Base-by-base conservation (phyloP, 2,888 invertebrate species). In the Tuberolachnus salignus region DNA sequence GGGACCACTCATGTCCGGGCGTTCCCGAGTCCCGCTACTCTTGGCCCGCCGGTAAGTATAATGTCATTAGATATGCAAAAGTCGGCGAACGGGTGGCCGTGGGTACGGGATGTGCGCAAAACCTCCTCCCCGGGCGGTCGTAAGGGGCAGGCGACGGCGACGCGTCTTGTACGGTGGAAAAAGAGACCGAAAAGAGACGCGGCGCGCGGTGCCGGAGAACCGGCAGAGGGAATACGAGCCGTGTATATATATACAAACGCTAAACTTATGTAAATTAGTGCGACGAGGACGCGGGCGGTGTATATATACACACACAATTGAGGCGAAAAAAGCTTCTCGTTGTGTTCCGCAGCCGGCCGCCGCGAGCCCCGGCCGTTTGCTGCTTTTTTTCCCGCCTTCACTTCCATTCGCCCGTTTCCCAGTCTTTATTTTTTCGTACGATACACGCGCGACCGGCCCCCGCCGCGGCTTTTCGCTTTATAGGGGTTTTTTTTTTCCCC, bases 261-360 rank as follows among this genome's bases (percentile, higher is more conserved):
- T 64, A 67, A 75, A 75, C 75, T 75, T 75, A 64, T 66, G 66
- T 75, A 75, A 67, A 75, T 75, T 75, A 75, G 66, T 75, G 57
- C 14, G n/a, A n/a, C n/a, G 53, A 64, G n/a, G 26, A 75, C 55
- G 46, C 57, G 75, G 23, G 3, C 64, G 23, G 34, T 64, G 21
- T 64, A 44, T 42, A 63, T 19, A 49, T 1, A 14, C 13, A 49
- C 49, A 19, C 19, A 67, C 57, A 67, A 75, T 57, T 21, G 46
- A 57, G 57, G 57, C 67, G 75, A 75, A 67, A 75, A 67, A 67
- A 67, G 67, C 75, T 67, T 67, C 67, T 75, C 46, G 64, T 73
- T 21, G 26, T 19, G 49, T 19, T 46, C 19, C 14, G 53, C 23
- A 9, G 21, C 34, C 23, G 73, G 26, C 57, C 44, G 19, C n/a